Evolutionary conservation across 2,797 vertebrate genomes (phyloP), one percentile per base, ranked within the genome.

Genomic region (Eutrigla gurnardus): DNA sequence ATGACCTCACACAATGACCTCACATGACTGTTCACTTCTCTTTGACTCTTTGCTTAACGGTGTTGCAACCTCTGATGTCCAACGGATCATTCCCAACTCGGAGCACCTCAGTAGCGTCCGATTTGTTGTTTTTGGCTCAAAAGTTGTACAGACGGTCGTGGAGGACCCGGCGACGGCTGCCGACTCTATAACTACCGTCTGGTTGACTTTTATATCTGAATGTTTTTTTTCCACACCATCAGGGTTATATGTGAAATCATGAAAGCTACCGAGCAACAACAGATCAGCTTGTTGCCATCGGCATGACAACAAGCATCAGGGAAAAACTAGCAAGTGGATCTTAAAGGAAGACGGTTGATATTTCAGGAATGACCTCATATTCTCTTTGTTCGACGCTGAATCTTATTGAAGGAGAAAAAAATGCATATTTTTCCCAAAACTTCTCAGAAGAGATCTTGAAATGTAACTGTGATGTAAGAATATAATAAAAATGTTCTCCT

Each of bases 1-100:
- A 82, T 2, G 82, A 55, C 3, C 1, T 0, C 0, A 14, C 67
- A 4, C 46, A 58, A 4, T 78, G 49, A 85, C 25, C 35, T n/a
- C 0, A 37, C 32, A 17, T 2, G 18, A 50, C 5, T 11, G 11
- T 18, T 25, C 5, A 49, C 54, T 11, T 17, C 15, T 35, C 39
- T 7, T 33, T 1, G 37, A 37, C 13, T 12, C 11, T 1, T 36
- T 18, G 2, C 17, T 55, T 3, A 33, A 62, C 4, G 32, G 14
- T 53, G 46, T 40, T 73, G 42, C 45, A 73, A 17, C 7, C 46
- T 12, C 25, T 14, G 9, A 55, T 43, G 32, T 42, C 12, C n/a
- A 42, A 1, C 8, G 45, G n/a, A 57, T 33, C 15, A 11, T 57
- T n/a, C 32, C 49, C 25, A 18, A 43, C 33, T n/a, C 42, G 33